Base-by-base conservation (phyloP, 2,797 vertebrate species). In the Microctenopoma steveboyesi region DNA sequence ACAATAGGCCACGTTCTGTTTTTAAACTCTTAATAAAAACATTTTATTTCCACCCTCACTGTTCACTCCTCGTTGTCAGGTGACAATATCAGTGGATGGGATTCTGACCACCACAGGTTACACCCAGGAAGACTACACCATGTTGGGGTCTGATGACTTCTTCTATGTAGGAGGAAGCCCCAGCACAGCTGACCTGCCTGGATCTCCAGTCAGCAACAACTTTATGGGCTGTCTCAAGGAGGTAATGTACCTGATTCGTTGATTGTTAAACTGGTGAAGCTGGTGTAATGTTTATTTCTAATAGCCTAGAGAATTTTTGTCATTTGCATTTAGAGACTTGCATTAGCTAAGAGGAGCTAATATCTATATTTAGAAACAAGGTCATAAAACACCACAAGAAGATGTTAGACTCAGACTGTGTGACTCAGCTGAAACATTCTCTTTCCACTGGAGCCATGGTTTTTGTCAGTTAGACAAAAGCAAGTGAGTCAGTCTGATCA, bases 151-250 rank as follows among this genome's bases (percentile, higher is more conserved):
- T 0, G 98, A 99, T 50, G 98, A 99, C 85, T 99, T 99, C 92
- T 99, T 99, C 90, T 99, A 99, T 0, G 98, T 99, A 4, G 98
- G 98, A 43, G 98, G 98, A 67, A 98, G 97, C 81, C 98, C 98
- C 3, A 99, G 97, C 76, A 99, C 98, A 0, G 98, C 98, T 0
- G 98, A 99, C 87, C 91, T 99, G 73, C 98, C 98, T 15, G 98
- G 98, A 7, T 99, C 98, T 47, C 98, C 98, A 0, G 97, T 99
- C 88, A 99, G 97, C 94, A 99, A 99, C 92, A 99, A 99, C 92
- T 99, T 99, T 92, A 99, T 99, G 98, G 98, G 98, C 83, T 99
- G 98, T 86, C 95, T 99, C 18, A 98, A 97, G 90, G 98, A 99
- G 97, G 98, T 99, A 94, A 86, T 28, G 15, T 39, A 8, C 35